Percentiles rank a stretch among this genome's conserved stretches.
Evolutionary conservation across 2,888 invertebrate genomes (phyloP).

Genomic region (Agapostemon virescens): DNA sequence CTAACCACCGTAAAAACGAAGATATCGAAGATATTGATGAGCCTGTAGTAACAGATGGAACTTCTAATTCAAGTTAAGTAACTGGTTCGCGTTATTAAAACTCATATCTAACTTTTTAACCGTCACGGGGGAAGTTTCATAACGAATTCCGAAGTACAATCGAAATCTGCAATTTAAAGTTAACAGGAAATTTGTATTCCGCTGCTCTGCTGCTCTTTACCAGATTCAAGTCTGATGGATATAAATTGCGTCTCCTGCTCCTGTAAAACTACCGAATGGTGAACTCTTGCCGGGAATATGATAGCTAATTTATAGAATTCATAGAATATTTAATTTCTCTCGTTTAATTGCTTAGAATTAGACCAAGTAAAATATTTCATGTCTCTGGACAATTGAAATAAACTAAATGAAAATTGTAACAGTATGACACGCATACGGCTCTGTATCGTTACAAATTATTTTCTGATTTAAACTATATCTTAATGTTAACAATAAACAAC

Average conservation of each 20-base stretch:
- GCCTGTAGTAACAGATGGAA: background rate
- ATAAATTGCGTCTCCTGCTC: slow-evolving; percentile 8
- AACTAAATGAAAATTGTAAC: background rate
- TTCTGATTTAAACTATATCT: background rate
- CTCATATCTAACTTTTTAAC: slow-evolving; percentile 9
- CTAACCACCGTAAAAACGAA: background rate
- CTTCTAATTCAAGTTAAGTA: slow-evolving; percentile 13
- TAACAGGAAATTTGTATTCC: slow-evolving; percentile 15
- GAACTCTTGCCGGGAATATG: background rate
- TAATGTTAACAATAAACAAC: too few relatives aligned
- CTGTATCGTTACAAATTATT: background rate
- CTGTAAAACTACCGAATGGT: background rate
- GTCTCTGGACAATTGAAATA: background rate
- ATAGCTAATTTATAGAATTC: background rate
- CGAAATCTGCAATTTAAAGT: slow-evolving; percentile 26
- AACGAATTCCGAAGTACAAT: slow-evolving; percentile 22
- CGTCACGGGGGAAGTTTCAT: slow-evolving; percentile 11
- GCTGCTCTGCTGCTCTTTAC: background rate
- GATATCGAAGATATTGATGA: slow-evolving; percentile 4
- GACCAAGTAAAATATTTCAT: background rate
- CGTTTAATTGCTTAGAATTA: background rate
- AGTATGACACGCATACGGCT: background rate
- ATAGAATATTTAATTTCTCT: background rate
- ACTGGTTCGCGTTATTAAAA: slow-evolving; percentile 20
- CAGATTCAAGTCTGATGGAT: slow-evolving; percentile 14